Evolutionary conservation across 1,140 invertebrate species (phyloP).

Genomic region (Euwallacea fornicatus): DNA sequence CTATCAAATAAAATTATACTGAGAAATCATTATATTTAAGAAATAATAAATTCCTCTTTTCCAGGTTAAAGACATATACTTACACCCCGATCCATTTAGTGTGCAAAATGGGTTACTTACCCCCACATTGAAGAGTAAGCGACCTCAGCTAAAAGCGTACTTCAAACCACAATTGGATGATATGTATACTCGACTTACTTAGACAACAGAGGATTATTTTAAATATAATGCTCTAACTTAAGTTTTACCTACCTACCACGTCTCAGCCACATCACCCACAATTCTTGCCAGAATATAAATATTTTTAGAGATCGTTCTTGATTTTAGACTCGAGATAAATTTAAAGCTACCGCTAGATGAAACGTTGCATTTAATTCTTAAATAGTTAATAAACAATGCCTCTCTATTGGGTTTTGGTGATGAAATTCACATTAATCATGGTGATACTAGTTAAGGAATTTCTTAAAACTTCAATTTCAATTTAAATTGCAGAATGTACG

Average conservation of each 20-base stretch:
- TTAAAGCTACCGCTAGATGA: not conserved
- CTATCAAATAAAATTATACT: too few relatives aligned
- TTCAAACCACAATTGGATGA: constrained; percentile 90
- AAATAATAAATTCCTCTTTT: constrained; percentile 26
- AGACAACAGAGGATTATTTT: not conserved
- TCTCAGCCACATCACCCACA: constrained; percentile 92
- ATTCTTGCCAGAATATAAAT: constrained; percentile 67
- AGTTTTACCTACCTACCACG: constrained; percentile 25
- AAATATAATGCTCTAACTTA: too few relatives aligned
- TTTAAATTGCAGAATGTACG: too few relatives aligned
- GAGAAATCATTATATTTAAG: not conserved
- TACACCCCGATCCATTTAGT: constrained; percentile 92
- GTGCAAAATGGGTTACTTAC: constrained; percentile 96
- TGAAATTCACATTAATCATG: not conserved
- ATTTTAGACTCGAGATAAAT: not conserved
- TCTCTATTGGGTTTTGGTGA: not conserved
- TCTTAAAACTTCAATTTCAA: too few relatives aligned
- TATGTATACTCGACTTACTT: constrained; percentile 73
- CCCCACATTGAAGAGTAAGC: constrained; percentile 94
- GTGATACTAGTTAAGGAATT: constrained; percentile 6
- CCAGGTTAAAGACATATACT: constrained; percentile 93
- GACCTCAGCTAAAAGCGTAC: constrained; percentile 84
- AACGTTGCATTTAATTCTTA: not conserved
- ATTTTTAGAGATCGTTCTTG: too few relatives aligned
- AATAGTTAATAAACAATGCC: not conserved